Evolutionary conservation across 1,140 invertebrate species (phyloP), one percentile per base, ranked within the genome.

Genomic region (Asbolus verrucosus): DNA sequence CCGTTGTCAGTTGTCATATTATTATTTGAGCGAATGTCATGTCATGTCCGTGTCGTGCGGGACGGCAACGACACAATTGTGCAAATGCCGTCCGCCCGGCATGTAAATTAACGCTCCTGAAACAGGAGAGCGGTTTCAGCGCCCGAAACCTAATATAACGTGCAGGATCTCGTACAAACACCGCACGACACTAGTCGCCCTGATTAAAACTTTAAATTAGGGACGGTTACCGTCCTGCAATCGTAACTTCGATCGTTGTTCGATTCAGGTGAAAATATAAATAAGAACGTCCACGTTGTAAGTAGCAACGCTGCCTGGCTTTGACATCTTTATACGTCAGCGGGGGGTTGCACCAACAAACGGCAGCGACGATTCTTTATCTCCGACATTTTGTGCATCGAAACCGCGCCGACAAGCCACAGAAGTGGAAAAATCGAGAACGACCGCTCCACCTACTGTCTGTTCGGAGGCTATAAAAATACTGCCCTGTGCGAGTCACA

Each of bases 261-360:
- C 46, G 46, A 13, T 54, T 11, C 19, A 54, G 21, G 46, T 54
- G 46, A 54, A 54, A 54, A 16, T 54, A 54, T 54, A 54, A 54
- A 54, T 54, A 54, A 54, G 46, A 54, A 54, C 27, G 46, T 54
- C 21, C 46, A 14, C 27, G 46, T 6, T 6, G 46, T 54, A 54
- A 54, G 46, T 54, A 54, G 46, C 46, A 21, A 27, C 19, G 65
- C 41, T 67, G 61, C 21, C 65, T 67, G 65, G 8, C 65, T 67
- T 50, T 67, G 65, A 67, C 65, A 67, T 67, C 65, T 67, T 67
- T 67, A 67, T 67, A 54, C 39, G 65, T 67, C 65, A 67, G 65
- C 65, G 33, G 65, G 65, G 43, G 65, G 65, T 67, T 50, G 41
- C 65, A 38, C 43, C 41, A 50, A 67, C 65, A 67, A 67, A 67